Evolutionary conservation across 2,797 vertebrate species (phyloP).

Genomic region (Oreochromis grahami): DNA sequence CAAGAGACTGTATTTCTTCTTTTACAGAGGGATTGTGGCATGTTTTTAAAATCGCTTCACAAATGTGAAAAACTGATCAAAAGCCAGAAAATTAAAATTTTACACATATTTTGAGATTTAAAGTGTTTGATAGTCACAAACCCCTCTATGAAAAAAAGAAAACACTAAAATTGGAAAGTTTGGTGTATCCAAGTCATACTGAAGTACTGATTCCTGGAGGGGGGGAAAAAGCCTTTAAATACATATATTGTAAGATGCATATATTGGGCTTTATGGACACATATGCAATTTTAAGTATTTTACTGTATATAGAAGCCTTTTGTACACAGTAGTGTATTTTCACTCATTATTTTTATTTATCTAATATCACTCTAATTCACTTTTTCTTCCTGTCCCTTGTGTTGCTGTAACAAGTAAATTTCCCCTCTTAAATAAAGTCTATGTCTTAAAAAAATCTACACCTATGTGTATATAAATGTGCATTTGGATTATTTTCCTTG

Average conservation of each 20-base stretch:
- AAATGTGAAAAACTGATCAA: not conserved
- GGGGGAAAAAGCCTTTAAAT: not conserved
- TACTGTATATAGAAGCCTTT: too few species aligned
- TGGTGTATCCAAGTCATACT: not conserved
- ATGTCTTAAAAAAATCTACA: not conserved
- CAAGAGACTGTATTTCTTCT: not conserved
- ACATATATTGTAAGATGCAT: not conserved
- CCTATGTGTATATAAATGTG: not conserved
- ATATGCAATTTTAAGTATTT: too few species aligned
- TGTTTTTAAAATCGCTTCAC: not conserved
- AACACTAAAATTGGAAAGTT: not conserved
- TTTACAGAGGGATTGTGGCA: not conserved
- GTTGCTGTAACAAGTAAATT: not conserved
- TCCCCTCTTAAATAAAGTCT: not conserved
- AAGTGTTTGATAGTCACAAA: not conserved
- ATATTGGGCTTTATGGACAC: too few species aligned
- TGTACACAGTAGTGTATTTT: too few species aligned
- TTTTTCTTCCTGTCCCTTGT: not conserved
- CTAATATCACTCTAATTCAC: not conserved
- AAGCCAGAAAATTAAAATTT: not conserved
- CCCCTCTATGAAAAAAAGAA: not conserved
- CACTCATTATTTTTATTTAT: not conserved
- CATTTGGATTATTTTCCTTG: not conserved
- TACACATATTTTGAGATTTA: not conserved
- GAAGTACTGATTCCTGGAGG: not conserved